These are phyloP conservation scores for Dascyllus trimaculatus DNA, from an alignment of 2,113 vertebrate genomes.

Conservation along the genomic window DNA sequence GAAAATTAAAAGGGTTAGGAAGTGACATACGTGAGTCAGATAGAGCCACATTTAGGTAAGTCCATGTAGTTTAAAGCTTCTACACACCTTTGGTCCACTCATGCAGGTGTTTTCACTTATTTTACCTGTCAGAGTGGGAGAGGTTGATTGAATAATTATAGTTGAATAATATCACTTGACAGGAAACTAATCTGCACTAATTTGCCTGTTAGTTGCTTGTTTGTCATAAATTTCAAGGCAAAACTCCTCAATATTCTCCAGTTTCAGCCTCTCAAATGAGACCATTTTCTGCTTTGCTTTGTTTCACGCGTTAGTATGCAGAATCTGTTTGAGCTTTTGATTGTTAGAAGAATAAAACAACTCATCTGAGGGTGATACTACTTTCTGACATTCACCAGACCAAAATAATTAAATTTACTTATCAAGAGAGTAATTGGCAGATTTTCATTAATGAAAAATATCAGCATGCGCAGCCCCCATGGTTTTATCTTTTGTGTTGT, in stretches of 20 bases:
- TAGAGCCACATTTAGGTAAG: too few species aligned
- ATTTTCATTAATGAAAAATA: conserved; percentile 5
- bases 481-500: not conserved
- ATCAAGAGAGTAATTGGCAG: not conserved
- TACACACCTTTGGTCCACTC: too few species aligned
- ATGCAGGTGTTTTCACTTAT: not conserved
- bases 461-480: not conserved
- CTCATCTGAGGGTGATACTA: not conserved
- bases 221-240: not conserved
- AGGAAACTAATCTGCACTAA: not conserved
- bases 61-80: too few species aligned
- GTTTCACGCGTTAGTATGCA: not conserved
- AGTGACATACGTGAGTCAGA: too few species aligned
- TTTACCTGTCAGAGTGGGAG: not conserved
- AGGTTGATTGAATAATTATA: not conserved
- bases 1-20: not conserved
- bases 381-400: not conserved
- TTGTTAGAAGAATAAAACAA: not conserved
- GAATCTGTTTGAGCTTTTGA: not conserved
- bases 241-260: not conserved
- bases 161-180: not conserved
- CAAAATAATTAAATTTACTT: not conserved
- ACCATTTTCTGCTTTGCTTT: not conserved
- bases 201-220: too few species aligned
- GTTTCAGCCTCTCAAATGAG: not conserved